Evolutionary conservation across 2,113 vertebrate genomes (phyloP).

Genomic region (Forbesichthys agassizii): DNA sequence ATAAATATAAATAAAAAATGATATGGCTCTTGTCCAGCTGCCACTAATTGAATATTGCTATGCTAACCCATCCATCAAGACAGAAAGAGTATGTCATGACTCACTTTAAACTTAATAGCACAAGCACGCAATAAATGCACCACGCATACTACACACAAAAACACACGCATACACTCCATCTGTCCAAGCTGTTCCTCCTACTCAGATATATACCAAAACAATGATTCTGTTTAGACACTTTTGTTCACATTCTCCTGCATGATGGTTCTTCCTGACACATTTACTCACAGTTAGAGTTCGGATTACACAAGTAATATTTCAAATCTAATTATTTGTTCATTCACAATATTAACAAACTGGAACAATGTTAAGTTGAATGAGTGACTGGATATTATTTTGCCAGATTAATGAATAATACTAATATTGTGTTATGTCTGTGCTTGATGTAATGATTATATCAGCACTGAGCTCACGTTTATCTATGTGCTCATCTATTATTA

Average conservation of each 20-base stretch:
- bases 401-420: neutral
- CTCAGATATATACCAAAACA: slow-evolving; percentile 20
- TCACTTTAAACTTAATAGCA: slow-evolving; percentile 11
- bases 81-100: neutral
- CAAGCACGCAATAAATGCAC: slow-evolving; percentile 11
- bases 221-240: slow-evolving; percentile 28
- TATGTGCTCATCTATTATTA: no score
- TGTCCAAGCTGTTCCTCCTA: slow-evolving; percentile 27
- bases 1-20: no score
- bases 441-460: no score
- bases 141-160: slow-evolving; percentile 14
- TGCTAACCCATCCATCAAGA: no score
- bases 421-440: no score
- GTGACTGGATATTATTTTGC: no score
- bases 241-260: slow-evolving; percentile 5
- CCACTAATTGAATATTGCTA: no score
- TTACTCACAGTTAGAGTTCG: slow-evolving; percentile 28
- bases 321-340: slow-evolving; percentile 12
- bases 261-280: slow-evolving; percentile 13
- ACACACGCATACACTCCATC: slow-evolving; percentile 24
- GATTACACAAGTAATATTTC: slow-evolving; percentile 1
- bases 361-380: no score
- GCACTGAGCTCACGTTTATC: no score
- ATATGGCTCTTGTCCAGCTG: no score
- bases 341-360: no score